Evolutionary conservation across 2,888 invertebrate genomes (phyloP).

Genomic region (Belgica antarctica): DNA sequence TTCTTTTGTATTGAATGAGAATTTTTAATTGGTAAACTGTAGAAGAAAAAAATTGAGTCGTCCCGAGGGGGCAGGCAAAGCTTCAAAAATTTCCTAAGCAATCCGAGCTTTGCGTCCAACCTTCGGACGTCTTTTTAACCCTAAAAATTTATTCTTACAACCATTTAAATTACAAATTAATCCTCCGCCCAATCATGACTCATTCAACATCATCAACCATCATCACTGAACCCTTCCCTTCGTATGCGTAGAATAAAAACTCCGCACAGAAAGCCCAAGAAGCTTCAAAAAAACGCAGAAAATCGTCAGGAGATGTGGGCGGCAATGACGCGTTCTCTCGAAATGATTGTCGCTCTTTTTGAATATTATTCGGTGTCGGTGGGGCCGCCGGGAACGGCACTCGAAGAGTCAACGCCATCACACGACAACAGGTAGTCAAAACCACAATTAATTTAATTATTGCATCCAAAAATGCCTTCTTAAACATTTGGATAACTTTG

Average conservation of each 20-base stretch:
- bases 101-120: neutral
- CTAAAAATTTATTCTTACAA: neutral
- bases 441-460: neutral
- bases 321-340: conserved; percentile 74
- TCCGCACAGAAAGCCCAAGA: conserved; percentile 39
- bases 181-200: neutral
- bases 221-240: too few species aligned
- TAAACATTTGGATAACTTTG: conserved; percentile 4
- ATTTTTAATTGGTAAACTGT: conserved; percentile 6
- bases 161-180: conserved; percentile 1
- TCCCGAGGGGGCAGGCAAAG: neutral
- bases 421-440: conserved; percentile 29
- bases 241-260: conserved; percentile 30
- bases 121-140: neutral
- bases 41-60: too few species aligned
- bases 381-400: conserved; percentile 23
- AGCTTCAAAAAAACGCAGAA: conserved; percentile 41
- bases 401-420: conserved; percentile 35
- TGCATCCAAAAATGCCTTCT: conserved; percentile 7
- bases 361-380: conserved; percentile 72
- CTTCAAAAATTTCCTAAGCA: neutral
- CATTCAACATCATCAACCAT: conserved; percentile 28
- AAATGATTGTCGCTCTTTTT: conserved; percentile 78
- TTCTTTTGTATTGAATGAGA: conserved; percentile 2
- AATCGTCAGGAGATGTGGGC: conserved; percentile 67